Base-by-base conservation (phyloP, 2,888 invertebrate genomes). In the Rutpela maculata region DNA sequence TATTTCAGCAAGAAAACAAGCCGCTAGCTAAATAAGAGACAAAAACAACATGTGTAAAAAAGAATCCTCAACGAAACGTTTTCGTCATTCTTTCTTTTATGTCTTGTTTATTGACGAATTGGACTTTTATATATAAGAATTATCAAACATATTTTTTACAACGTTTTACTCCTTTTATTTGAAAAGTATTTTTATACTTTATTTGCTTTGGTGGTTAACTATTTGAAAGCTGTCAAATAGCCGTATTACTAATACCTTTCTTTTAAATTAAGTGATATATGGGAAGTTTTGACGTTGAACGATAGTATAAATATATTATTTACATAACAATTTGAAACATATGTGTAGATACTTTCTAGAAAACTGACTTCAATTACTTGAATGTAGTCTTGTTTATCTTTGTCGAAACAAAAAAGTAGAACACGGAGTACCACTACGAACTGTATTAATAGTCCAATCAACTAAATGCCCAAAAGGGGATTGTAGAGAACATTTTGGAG, bases 131-230 rank as follows among this genome's bases (percentile, higher is more conserved):
- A 78, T 79, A 76, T 76, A 72, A 74, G 75, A 81, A 81, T 79
- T 79, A 78, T 75, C 71, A 78, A 80, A 76, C 78, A 78, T 77
- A 78, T 80, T 80, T 78, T 78, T 76, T 68, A 76, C 74, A 56
- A 38, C 31, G 62, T 71, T 76, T 73, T 68, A 68, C 62, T 62
- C 60, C 26, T 60, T 68, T 71, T 75, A 68, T 74, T 68, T 74
- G 65, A 18, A 74, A 68, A 69, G 74, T 65, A 68, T 70, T 74
- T 76, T 70, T 66, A 59, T 70, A 65, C 65, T 70, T 70, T 75
- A 65, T 70, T 75, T 75, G 75, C 63, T 75, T 50, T 50, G 15
- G 70, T 65, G 70, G 38, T 57, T 75, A 63, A 65, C 75, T 75
- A 63, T 26, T 70, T 55, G 38, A 70, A 38, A 65, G 57, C 65